Conservation (phyloP, 2,113 vertebrate species). For the Vicugna pacos region DNA sequence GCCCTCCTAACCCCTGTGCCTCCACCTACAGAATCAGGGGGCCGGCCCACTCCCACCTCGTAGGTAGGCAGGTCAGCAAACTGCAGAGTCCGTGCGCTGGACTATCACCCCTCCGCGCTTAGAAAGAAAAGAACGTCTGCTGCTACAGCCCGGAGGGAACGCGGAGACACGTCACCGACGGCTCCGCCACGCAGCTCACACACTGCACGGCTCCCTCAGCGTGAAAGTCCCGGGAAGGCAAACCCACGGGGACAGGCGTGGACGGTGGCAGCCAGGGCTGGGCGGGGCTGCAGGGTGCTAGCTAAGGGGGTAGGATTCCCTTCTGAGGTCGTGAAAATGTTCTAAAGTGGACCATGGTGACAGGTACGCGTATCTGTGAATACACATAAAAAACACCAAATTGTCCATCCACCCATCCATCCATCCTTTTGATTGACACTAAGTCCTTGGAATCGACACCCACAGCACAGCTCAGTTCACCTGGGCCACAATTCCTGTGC, state of each 20-base stretch:
- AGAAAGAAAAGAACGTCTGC: accelerated
- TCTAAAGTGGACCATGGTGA: accelerated
- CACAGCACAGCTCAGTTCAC: accelerated
- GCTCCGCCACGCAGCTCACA: too few species aligned
- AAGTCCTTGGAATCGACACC: accelerated
- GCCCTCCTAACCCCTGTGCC: neutral
- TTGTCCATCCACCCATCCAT: accelerated
- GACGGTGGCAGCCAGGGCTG: accelerated
- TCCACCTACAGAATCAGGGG: neutral
- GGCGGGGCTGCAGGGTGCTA: neutral
- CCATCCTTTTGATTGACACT: accelerated
- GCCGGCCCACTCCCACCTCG: accelerated
- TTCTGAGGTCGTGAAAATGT: too few species aligned
- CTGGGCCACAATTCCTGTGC: accelerated
- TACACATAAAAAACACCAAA: neutral
- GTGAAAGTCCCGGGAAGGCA: too few species aligned
- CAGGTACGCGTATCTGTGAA: accelerated
- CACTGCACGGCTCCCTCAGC: accelerated
- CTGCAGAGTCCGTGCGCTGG: accelerated
- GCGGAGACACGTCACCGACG: accelerated
- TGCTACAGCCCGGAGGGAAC: accelerated
- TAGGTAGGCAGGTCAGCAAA: too few species aligned
- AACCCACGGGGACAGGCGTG: neutral
- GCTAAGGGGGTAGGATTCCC: neutral
- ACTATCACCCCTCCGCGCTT: accelerated